A percentile compares a stretch with the other conserved stretches of the same genome.
phyloP scores from a whole-genome alignment of 2,888 invertebrate species.

The Cybosia mesomella region DNA sequence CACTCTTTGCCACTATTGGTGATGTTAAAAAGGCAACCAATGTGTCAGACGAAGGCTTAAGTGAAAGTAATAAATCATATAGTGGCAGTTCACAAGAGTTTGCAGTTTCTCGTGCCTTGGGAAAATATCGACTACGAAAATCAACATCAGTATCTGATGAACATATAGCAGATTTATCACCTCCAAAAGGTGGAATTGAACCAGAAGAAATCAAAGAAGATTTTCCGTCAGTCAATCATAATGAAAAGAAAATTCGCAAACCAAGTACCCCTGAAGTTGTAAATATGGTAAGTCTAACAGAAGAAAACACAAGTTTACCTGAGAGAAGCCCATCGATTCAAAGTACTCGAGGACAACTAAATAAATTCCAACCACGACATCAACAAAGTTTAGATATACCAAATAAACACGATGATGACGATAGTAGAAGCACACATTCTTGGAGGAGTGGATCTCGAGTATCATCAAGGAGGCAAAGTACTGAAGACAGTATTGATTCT shows the following conservation, averaged over 20 bases:
- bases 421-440: conserved; percentile 94
- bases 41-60: conserved; percentile 87
- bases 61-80: conserved; percentile 84
- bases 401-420: conserved; percentile 92
- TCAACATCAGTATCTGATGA: conserved; percentile 91
- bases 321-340: conserved; percentile 90
- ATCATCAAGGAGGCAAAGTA: conserved; percentile 95
- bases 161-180: conserved; percentile 85
- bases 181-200: conserved; percentile 70
- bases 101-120: conserved; percentile 93
- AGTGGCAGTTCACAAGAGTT: conserved; percentile 93
- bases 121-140: conserved; percentile 92
- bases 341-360: conserved; percentile 86
- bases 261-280: conserved; percentile 77
- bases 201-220: conserved; percentile 65
- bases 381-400: conserved; percentile 94
- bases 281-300: conserved; percentile 72
- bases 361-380: conserved; percentile 89
- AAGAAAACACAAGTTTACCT: conserved; percentile 82
- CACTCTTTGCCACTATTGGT: conserved; percentile 91
- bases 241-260: conserved; percentile 70
- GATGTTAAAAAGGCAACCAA: conserved; percentile 89
- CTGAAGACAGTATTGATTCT: conserved; percentile 96
- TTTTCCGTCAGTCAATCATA: conserved; percentile 57
- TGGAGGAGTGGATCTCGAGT: conserved; percentile 95